These are phyloP conservation scores for Triplophysa rosa DNA, from an alignment of 2,113 vertebrate genomes.

Conservation along the genomic window DNA sequence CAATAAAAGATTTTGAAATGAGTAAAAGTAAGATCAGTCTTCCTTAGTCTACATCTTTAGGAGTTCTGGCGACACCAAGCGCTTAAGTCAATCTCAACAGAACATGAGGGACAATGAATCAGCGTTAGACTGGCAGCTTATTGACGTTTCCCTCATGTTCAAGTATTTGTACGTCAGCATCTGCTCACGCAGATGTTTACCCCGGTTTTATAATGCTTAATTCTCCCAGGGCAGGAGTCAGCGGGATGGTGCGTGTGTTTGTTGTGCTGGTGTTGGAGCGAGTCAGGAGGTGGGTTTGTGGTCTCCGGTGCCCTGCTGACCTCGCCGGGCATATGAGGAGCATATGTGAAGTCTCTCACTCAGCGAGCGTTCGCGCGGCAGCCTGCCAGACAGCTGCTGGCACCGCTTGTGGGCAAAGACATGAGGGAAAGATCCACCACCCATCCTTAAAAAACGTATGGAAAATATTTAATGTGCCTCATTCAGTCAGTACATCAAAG, in stretches of 20 bases:
- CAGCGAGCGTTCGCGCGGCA: conserved; percentile 64
- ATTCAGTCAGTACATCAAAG: conserved; percentile 49
- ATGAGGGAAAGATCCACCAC: conserved; percentile 65
- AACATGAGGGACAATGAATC: background rate
- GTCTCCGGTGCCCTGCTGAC: conserved; percentile 45
- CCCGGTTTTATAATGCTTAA: conserved; percentile 4
- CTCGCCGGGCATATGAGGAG: conserved; percentile 39
- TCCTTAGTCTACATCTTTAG: too few species aligned
- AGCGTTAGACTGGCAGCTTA: background rate
- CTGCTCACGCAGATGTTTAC: conserved; percentile 9
- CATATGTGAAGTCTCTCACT: conserved; percentile 54
- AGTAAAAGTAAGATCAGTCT: too few species aligned
- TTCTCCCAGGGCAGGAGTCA: conserved; percentile 1
- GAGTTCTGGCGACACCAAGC: too few species aligned
- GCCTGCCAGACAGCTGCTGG: conserved; percentile 66
- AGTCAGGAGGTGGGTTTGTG: conserved; percentile 46
- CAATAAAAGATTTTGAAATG: too few species aligned
- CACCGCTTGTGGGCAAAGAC: conserved; percentile 59
- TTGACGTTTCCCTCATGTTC: background rate
- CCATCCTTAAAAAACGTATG: conserved; percentile 31
- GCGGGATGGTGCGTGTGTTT: conserved; percentile 35
- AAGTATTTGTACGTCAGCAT: conserved; percentile 16
- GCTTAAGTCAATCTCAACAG: too few species aligned
- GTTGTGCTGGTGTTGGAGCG: conserved; percentile 39
- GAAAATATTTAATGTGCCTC: conserved; percentile 45